Base-by-base conservation (phyloP, 1,140 invertebrate genomes). In the Penaeus indicus region DNA sequence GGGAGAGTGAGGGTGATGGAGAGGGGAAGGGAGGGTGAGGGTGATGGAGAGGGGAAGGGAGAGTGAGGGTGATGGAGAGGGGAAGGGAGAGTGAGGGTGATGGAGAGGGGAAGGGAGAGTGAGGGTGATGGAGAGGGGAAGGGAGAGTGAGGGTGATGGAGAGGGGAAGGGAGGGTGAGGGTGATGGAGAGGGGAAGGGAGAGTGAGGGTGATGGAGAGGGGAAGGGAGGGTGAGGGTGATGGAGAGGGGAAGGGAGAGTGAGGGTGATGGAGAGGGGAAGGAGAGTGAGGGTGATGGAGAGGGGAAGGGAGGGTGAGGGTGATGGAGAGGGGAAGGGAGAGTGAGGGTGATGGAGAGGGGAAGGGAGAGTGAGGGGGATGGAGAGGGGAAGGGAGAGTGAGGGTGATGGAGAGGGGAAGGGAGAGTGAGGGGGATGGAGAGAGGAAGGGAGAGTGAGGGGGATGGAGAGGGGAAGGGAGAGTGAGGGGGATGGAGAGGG, bases 341-440 rank as follows among this genome's bases (percentile, higher is more conserved):
- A 32, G 32, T 1, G 32, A 32, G 2, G 2, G 32, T 0, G 32
- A 32, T 2, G 32, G 2, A 32, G 32, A 32, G 32, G 32, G 32
- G 32, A 32, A 32, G 32, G 32, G 32, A 32, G 2, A 32, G 32
- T 1, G 32, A 32, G 32, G 32, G 32, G 0, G 32, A 32, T 32
- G 32, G 0, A 1, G 32, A 32, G 32, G 0, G 32, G 2, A 32
- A 83, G 62, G 67, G 62, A 63, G n/a, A 83, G 32, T 27, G 21
- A 83, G n/a, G 69, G 25, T 42, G 84, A 78, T 69, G 32, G 60
- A 62, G 84, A 32, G 47, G 54, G 67, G 47, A 18, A 22, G 69
- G 25, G 16, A 27, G 83, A 75, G 67, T n/a, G 67, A 54, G 32
- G 60, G 60, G 4, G 60, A 25, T 13, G 5, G 7, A 27, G 22